phyloP scores from a whole-genome alignment of 2,113 vertebrate genomes.

The Protomyctophum bolini region DNA sequence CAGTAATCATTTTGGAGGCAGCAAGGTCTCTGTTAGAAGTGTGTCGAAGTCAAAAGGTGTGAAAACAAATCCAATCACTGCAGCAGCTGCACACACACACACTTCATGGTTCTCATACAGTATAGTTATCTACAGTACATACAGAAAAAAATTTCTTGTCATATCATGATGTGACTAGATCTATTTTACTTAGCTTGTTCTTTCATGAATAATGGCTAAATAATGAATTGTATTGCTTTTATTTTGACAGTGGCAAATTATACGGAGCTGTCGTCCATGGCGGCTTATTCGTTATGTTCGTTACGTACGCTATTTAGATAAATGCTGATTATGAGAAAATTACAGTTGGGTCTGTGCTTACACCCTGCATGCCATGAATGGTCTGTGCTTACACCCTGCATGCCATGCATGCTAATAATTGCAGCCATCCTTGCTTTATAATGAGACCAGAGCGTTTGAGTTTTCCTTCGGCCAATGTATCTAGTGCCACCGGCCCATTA shows the following conservation, averaged over 20 bases:
- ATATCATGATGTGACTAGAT: slow-evolving; percentile 3
- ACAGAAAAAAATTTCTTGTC: slow-evolving; percentile 16
- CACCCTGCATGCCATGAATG: slow-evolving; percentile 5
- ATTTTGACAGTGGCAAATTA: slow-evolving; percentile 36
- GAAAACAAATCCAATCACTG: slow-evolving; percentile 53
- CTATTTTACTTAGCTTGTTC: slow-evolving; percentile 17
- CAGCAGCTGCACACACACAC: slow-evolving; percentile 46
- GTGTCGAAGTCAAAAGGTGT: slow-evolving; percentile 46
- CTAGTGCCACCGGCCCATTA: slow-evolving; percentile 49
- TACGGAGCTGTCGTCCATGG: slow-evolving; percentile 22
- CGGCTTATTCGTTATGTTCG: no score
- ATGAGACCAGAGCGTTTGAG: background rate
- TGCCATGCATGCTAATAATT: background rate
- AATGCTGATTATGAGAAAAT: slow-evolving; percentile 30
- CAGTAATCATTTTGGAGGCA: slow-evolving; percentile 65
- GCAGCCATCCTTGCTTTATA: background rate
- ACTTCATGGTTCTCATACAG: slow-evolving; percentile 22
- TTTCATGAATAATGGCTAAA: slow-evolving; percentile 19
- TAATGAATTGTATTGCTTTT: slow-evolving; percentile 21
- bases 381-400: slow-evolving; percentile 19
- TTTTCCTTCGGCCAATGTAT: slow-evolving; percentile 13
- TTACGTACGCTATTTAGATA: background rate
- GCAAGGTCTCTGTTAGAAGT: slow-evolving; percentile 52
- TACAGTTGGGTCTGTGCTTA: slow-evolving; percentile 17
- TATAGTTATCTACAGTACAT: slow-evolving; percentile 24